Percentiles rank a stretch among this genome's conserved stretches.
These are phyloP conservation scores for Antitype chi DNA, from an alignment of 2,888 invertebrate genomes.

Conservation along the genomic window DNA sequence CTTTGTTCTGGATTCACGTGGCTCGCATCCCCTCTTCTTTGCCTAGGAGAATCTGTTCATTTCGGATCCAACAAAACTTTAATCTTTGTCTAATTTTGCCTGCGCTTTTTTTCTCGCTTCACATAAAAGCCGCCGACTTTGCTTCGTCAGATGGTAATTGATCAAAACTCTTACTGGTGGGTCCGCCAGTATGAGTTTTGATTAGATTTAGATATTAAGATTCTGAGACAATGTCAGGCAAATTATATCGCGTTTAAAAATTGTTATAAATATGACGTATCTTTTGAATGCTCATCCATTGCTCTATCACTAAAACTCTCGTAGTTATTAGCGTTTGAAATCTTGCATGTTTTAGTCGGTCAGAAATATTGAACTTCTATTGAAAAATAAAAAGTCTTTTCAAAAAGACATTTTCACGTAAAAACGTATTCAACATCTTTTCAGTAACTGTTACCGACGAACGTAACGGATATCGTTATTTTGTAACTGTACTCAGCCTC, in stretches of 20 bases:
- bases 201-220: too few species aligned
- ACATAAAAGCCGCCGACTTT: background rate
- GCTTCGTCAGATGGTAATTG: background rate
- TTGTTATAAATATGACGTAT: too few species aligned
- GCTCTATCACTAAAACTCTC: too few species aligned
- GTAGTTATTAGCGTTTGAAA: too few species aligned
- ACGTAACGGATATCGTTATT: slow-evolving; percentile 21
- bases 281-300: too few species aligned
- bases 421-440: background rate
- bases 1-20: background rate
- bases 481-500: slow-evolving; percentile 12
- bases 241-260: too few species aligned
- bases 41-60: background rate
- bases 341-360: too few species aligned
- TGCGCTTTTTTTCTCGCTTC: background rate
- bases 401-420: too few species aligned
- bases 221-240: too few species aligned
- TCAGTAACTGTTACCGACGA: background rate
- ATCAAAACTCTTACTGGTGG: background rate
- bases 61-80: background rate
- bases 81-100: background rate
- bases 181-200: too few species aligned
- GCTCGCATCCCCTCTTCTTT: background rate
- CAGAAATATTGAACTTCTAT: too few species aligned
- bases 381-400: too few species aligned